Percentiles rank a stretch among this genome's conserved stretches.
Conservation (phyloP, 2,113 vertebrate species). For the Monopterus albus region DNA sequence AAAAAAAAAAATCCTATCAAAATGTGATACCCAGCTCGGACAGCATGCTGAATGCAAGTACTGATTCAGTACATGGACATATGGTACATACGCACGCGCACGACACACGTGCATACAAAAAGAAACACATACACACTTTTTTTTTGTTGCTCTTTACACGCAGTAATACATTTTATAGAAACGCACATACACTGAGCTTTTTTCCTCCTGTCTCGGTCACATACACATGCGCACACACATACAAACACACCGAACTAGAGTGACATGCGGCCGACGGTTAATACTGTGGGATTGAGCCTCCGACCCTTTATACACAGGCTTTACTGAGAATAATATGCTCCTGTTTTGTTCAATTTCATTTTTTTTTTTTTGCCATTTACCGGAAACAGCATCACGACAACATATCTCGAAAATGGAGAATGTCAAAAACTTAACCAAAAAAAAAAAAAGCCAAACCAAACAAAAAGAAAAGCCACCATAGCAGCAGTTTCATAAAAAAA, state of each 20-base stretch:
- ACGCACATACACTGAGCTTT: conserved; percentile 31
- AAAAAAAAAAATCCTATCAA: conserved; percentile 61
- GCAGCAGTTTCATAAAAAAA: conserved; percentile 46
- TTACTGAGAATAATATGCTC: conserved; percentile 6
- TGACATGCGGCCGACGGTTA: conserved; percentile 64
- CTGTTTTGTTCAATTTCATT: conserved; percentile 7
- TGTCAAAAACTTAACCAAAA: background rate
- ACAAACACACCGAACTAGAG: conserved; percentile 53
- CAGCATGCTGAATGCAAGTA: conserved; percentile 82
- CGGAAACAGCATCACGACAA: conserved; percentile 54
- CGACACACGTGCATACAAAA: conserved; percentile 70
- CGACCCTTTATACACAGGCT: conserved; percentile 26
- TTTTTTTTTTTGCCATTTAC: conserved; percentile 48
- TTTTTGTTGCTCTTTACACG: conserved; percentile 26
- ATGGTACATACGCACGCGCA: conserved; percentile 66
- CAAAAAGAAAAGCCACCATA: conserved; percentile 7
- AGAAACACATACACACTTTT: conserved; percentile 33
- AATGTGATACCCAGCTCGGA: conserved; percentile 79
- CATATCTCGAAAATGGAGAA: conserved; percentile 3
- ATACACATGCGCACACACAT: conserved; percentile 25
- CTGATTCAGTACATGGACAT: conserved; percentile 83
- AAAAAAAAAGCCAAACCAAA: background rate
- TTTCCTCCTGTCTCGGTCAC: no score
- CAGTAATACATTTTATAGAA: conserved; percentile 44
- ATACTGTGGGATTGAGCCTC: conserved; percentile 64